Base-by-base conservation (phyloP, 2,888 invertebrate species). In the Hydrotaea diabolus region DNA sequence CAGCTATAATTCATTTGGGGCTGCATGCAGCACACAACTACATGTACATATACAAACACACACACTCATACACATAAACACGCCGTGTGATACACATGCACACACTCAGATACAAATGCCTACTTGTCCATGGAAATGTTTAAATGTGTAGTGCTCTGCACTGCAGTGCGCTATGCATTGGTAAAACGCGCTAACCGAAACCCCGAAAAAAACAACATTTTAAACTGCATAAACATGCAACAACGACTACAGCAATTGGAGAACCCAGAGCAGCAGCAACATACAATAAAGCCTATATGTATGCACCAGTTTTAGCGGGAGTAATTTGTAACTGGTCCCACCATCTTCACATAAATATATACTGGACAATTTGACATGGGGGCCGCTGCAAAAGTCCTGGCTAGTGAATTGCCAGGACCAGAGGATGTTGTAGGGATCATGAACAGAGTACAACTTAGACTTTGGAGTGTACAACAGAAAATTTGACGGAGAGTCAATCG, bases 1-100 rank as follows among this genome's bases (percentile, higher is more conserved):
- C 90, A 89, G 88, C 89, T 87, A 91, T 91, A 91, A 91, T 90
- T 91, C 91, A 91, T 91, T 91, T 90, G 90, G 89, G 79, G 73
- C 82, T 85, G 82, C 69, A 43, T 80, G 82, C 82, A 77, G 49
- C 64, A 82, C 82, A 85, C 73, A 77, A 75, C 71, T 77, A 80
- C 85, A 83, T 78, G 81, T 86, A 88, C 88, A 89, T 87, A 88
- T 89, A 88, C 89, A 71, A 31, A 69, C 1, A 21, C 31, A 62
- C 64, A 73, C 15, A 57, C 73, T 57, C 55, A 36, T 55, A 49
- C 57, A 53, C 39, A 72, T 36, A n/a, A n/a, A 71, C 31, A 31
- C 7, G 59, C 36, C 26, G 15, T 19, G 11, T 55, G 31, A 4
- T 31, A 7, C 31, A 36, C 55, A 76, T 23, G 13, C 57, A 59